Evolutionary conservation across 1,140 invertebrate species (phyloP), one percentile per base, ranked within the genome.

Genomic region (Potamilus streckersoni): DNA sequence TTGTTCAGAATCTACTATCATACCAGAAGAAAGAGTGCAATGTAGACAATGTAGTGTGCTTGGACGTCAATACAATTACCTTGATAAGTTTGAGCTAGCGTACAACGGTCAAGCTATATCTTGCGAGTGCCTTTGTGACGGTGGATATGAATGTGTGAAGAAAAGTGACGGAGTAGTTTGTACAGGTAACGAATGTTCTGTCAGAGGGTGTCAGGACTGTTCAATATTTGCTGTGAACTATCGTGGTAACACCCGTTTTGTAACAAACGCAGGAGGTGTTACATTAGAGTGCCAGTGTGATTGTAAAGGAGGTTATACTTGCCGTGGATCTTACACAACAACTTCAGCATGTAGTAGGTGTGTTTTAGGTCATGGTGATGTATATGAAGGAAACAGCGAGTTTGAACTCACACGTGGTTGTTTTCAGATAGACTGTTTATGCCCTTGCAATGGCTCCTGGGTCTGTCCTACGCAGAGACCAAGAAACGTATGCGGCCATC

Each of bases 361-460:
- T 16, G 76, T 73, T 38, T 69, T 65, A 11, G 70, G 76, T 19
- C 63, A 69, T 23, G 72, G 69, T 23, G 56, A 69, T 16, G 58
- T 69, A 38, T 66, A 70, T 58, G 57, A 63, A 13, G 79, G 79
- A 11, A 74, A 80, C 64, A 64, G 19, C 2, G 57, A 56, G 27
- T 80, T 80, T 61, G 57, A 55, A 38, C 60, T 78, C 31, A 69
- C 77, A 23, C 55, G 75, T 63, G 71, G 66, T 1, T 80, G 79
- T 69, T 74, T 71, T 58, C 58, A 55, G 23, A 74, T 77, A 20
- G 69, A 74, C 4, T 80, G 79, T 68, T 60, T 69, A 11, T 80
- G 79, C 62, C 23, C 55, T 17, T 74, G 68, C 56, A 63, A 77
- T 67, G 79, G 79, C 20, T 71, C 49, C 20, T 80, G 72, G 75